Conservation (phyloP, 2,113 vertebrate genomes). For the Bambusicola thoracicus region DNA sequence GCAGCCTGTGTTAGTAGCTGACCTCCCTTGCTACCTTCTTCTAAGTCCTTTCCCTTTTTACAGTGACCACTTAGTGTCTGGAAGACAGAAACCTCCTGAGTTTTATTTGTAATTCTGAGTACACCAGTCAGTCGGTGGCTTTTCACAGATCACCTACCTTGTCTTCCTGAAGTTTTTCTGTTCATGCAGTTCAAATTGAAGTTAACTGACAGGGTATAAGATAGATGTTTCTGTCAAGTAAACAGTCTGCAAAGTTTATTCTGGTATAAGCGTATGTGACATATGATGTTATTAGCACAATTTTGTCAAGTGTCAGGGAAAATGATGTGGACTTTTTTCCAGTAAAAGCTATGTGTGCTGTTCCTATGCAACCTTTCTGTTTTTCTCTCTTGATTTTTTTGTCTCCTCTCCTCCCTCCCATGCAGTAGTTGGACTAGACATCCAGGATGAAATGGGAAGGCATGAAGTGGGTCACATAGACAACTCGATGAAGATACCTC, state of each 20-base stretch:
- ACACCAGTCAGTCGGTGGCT: neutral
- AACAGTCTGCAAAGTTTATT: neutral
- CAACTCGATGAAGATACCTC: constrained; percentile 95
- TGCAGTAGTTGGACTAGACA: constrained; percentile 96
- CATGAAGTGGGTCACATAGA: constrained; percentile 98
- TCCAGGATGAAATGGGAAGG: constrained; percentile 99
- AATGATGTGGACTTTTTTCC: neutral
- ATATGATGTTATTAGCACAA: neutral
- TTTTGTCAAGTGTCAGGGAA: neutral
- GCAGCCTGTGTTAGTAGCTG: neutral
- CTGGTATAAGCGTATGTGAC: neutral
- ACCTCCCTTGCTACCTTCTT: neutral
- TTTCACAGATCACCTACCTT: neutral
- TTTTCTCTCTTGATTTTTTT: neutral
- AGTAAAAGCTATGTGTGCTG: neutral
- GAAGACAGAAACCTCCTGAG: neutral
- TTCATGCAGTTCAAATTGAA: neutral
- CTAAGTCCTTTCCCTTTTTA: neutral
- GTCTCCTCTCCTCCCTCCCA: neutral
- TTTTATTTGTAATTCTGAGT: neutral
- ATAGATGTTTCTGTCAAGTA: neutral
- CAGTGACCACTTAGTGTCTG: neutral
- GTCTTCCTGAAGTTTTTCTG: neutral
- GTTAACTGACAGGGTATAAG: neutral
- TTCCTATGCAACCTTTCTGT: neutral